These are phyloP conservation scores for Sinosuthora webbiana DNA, from an alignment of 2,113 vertebrate species.

Conservation along the genomic window DNA sequence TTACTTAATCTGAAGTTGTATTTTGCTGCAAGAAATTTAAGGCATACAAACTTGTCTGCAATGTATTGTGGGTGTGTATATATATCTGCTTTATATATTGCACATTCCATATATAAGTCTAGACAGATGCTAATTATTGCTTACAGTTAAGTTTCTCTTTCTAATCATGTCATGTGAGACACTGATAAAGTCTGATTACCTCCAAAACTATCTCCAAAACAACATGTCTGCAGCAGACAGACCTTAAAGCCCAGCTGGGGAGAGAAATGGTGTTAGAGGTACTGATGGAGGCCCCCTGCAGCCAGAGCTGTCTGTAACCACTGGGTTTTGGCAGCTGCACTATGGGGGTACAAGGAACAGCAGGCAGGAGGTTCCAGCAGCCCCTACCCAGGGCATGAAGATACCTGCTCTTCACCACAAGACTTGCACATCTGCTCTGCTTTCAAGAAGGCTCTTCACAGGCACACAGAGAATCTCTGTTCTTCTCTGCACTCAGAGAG, in stretches of 20 bases:
- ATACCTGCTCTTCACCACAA: neutral
- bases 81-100: neutral
- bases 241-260: neutral
- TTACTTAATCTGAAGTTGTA: neutral
- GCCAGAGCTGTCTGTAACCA: neutral
- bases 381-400: neutral
- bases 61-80: neutral
- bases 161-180: neutral
- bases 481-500: neutral
- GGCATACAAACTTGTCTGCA: neutral
- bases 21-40: neutral
- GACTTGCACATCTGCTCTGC: neutral
- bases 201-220: neutral
- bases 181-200: neutral
- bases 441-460: neutral
- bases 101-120: neutral
- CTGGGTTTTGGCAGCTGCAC: neutral
- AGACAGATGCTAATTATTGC: neutral
- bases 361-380: neutral
- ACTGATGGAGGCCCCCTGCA: neutral
- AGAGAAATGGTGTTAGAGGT: neutral
- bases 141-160: neutral
- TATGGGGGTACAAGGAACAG: accelerated
- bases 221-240: neutral
- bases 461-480: neutral